Evolutionary conservation across 1,140 invertebrate species (phyloP).

Genomic region (Eupristina koningsbergeri): DNA sequence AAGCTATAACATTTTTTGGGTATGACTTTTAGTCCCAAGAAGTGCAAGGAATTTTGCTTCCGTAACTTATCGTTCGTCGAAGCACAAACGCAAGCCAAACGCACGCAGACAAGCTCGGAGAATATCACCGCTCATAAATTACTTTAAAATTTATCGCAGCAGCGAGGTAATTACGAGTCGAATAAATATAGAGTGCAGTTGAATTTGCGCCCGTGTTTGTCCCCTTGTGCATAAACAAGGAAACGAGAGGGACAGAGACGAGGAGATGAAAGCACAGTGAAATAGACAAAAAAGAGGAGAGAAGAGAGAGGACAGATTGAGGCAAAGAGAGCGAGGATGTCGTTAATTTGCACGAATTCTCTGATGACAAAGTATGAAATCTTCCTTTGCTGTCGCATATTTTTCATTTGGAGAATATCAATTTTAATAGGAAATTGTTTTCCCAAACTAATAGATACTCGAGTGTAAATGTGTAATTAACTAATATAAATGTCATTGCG

Average conservation of each 20-base stretch:
- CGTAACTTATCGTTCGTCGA: not conserved
- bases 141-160: conserved; percentile 53
- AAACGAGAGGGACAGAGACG: not conserved
- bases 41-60: not conserved
- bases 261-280: conserved; percentile 44
- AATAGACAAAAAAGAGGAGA: not conserved
- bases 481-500: not conserved
- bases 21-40: not conserved
- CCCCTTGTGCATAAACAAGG: conserved; percentile 46
- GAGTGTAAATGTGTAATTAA: not conserved
- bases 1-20: not conserved
- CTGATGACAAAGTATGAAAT: conserved; percentile 20
- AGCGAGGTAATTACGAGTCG: conserved; percentile 57
- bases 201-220: conserved; percentile 48
- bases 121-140: conserved; percentile 56
- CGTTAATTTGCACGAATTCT: conserved; percentile 43
- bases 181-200: conserved; percentile 58
- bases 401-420: conserved; percentile 36
- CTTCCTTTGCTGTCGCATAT: not conserved
- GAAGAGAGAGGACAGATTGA: not conserved
- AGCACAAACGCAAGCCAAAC: not conserved
- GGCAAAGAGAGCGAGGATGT: conserved; percentile 8
- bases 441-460: not conserved
- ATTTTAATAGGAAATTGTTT: conserved; percentile 29
- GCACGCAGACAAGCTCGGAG: conserved; percentile 28